phyloP scores from a whole-genome alignment of 2,113 vertebrate species.

The Clarias batrachus region DNA sequence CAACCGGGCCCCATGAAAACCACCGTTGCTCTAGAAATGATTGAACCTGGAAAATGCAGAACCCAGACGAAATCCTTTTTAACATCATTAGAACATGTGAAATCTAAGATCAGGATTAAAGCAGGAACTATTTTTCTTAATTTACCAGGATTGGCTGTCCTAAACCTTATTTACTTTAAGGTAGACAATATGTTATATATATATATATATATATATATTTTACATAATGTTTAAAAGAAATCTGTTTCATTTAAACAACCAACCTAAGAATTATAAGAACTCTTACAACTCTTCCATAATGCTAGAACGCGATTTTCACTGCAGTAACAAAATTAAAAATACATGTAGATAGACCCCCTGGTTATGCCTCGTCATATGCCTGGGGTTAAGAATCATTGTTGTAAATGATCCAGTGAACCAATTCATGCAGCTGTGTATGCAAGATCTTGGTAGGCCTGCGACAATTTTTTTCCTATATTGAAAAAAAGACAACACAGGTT shows the following conservation, averaged over 20 bases:
- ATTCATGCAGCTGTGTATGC: neutral
- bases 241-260: neutral
- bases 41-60: neutral
- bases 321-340: neutral
- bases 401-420: neutral
- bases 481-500: too few species aligned
- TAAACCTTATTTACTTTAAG: neutral
- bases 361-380: neutral
- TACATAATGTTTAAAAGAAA: neutral
- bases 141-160: neutral
- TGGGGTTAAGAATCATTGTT: neutral
- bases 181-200: neutral
- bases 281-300: neutral
- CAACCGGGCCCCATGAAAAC: too few species aligned
- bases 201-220: neutral
- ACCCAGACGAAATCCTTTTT: neutral
- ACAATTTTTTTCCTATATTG: neutral
- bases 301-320: neutral
- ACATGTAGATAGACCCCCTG: neutral
- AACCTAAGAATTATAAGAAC: neutral
- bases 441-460: too few species aligned
- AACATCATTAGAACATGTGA: neutral
- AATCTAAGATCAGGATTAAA: neutral
- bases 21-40: too few species aligned
- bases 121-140: neutral